phyloP scores from a whole-genome alignment of 2,888 invertebrate genomes.

The Biston stratarius region DNA sequence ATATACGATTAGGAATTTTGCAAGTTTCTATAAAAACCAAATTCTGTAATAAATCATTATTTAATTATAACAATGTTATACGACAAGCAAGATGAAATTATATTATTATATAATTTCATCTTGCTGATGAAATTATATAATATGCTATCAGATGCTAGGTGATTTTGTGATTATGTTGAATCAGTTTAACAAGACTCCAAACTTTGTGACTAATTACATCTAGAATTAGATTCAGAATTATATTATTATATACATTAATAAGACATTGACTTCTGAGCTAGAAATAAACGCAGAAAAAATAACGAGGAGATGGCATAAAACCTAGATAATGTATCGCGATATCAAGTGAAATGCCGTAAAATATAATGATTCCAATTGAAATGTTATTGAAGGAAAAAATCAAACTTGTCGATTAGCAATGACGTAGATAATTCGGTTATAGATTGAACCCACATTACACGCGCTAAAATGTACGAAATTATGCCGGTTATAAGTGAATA shows the following conservation, averaged over 20 bases:
- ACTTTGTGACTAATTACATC: neutral
- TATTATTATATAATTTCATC: too few relatives aligned
- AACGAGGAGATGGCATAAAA: neutral
- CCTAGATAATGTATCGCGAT: too few relatives aligned
- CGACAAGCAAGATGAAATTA: neutral
- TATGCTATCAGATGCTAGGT: constrained; percentile 1
- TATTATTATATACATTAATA: neutral
- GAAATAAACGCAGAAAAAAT: neutral
- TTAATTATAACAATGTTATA: neutral
- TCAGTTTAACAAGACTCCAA: neutral
- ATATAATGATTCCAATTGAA: too few relatives aligned
- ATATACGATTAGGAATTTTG: too few relatives aligned
- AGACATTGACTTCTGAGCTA: neutral
- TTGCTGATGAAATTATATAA: neutral
- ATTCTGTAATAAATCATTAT: neutral
- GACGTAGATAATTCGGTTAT: too few relatives aligned
- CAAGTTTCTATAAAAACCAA: neutral
- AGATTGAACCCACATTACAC: too few relatives aligned
- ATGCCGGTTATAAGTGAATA: too few relatives aligned
- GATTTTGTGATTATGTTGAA: constrained; percentile 1
- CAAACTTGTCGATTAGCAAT: too few relatives aligned
- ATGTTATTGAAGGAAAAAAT: too few relatives aligned
- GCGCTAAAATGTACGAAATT: too few relatives aligned
- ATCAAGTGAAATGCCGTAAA: too few relatives aligned
- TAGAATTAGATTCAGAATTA: neutral